A percentile compares a stretch with the other conserved stretches of the same genome.
Conservation (phyloP, 2,888 invertebrate genomes). For the Lordiphosa fenestrarum region DNA sequence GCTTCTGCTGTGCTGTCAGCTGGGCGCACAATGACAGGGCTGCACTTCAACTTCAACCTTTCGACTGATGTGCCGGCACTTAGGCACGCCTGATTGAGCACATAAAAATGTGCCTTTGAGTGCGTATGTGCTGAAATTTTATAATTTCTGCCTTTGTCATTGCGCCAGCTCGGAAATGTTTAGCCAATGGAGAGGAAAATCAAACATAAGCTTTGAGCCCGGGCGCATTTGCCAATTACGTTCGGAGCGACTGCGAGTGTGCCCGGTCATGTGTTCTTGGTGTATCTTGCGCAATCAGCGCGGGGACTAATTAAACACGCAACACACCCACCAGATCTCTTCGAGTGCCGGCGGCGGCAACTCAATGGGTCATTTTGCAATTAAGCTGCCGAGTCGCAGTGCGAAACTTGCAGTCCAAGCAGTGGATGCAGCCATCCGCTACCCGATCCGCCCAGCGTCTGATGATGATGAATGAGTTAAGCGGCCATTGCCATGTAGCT, state of each 20-base stretch:
- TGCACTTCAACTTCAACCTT: conserved; percentile 73
- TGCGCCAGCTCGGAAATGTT: conserved; percentile 38
- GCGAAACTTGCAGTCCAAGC: conserved; percentile 16
- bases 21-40: conserved; percentile 43
- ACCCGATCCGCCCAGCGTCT: conserved; percentile 22
- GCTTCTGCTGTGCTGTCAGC: conserved; percentile 28
- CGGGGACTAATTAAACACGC: conserved; percentile 62
- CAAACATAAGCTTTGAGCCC: conserved; percentile 49
- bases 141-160: conserved; percentile 43
- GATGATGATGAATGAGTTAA: conserved; percentile 72
- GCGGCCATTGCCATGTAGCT: conserved; percentile 64
- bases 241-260: conserved; percentile 5
- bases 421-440: conserved; percentile 13
- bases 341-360: conserved; percentile 14
- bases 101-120: conserved; percentile 33
- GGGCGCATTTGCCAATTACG: conserved; percentile 54
- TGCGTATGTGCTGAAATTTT: conserved; percentile 18
- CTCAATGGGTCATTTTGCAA: conserved; percentile 69
- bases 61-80: conserved; percentile 57
- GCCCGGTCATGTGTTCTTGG: conserved; percentile 55
- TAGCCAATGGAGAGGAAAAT: conserved; percentile 67
- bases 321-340: conserved; percentile 6
- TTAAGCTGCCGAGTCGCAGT: conserved; percentile 62
- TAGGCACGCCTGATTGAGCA: conserved; percentile 70
- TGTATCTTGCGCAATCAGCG: conserved; percentile 59